Base-by-base conservation (phyloP, 2,888 invertebrate species). In the Microctonus brassicae region DNA sequence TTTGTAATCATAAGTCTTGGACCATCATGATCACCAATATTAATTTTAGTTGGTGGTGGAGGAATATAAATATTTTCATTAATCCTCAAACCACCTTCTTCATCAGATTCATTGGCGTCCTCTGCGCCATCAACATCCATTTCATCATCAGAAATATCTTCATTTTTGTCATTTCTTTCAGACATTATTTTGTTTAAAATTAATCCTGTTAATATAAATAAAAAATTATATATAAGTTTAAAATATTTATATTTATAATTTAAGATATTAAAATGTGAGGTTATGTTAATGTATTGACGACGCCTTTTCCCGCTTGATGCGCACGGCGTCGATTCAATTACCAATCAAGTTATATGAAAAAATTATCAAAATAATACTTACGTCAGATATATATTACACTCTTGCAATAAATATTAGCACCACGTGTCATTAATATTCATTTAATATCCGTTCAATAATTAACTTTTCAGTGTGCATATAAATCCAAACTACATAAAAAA, bases 1-100 rank as follows among this genome's bases (percentile, higher is more conserved):
- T 95, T 92, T 1, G 93, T 93, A 67, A 99, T 98, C 72, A 99
- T 94, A 55, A 99, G 89, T 20, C 98, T 91, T 0, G 97, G 94
- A 0, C 95, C 96, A 53, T 90, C 92, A 10, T 91, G 89, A 78
- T 95, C 94, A 74, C 93, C 91, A 1, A 94, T 93, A 66, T 92
- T 91, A 0, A 93, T 92, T 78, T 91, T 91, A 2, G 88, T 89
- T 1, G 93, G 90, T 0, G 94, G 92, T 0, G 95, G 94, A 0
- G 96, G 96, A 78, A 97, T 95, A 78, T 94, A 95, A 77, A 97
- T 95, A 6, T 87, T 85, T 73, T 94, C 95, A 7, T 94, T 94
- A 58, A 96, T 90, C 65, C 91, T 90, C 0, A 93, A 88, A 1
- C 94, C 94, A 34, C 94, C 95, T 84, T 93, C 55, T 3, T 65